Base-by-base conservation (phyloP, 1,140 invertebrate genomes). In the Drosophila fuyamai region DNA sequence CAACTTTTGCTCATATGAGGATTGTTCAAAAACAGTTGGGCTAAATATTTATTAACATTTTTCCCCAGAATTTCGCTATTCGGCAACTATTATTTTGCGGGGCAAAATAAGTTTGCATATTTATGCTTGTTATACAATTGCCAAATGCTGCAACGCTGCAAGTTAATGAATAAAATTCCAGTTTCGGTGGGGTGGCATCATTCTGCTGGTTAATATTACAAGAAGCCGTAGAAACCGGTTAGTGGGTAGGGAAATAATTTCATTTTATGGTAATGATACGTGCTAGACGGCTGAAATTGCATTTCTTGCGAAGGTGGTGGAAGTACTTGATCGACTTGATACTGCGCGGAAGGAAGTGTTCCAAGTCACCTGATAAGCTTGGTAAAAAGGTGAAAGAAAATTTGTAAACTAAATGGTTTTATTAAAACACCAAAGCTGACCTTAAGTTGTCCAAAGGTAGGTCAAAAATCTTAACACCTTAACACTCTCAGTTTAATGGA, bases 11-110 rank as follows among this genome's bases (percentile, higher is more conserved):
- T 35, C 18, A 70, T 81, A 86, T 79, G 57, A 88, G 81, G 86
- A 76, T 72, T 82, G 82, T 82, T 86, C 41, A 51, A 48, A 74
- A 78, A 57, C 59, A 74, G 70, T 85, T 84, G 66, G 43, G 48
- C 66, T 70, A 85, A 84, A 74, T 78, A 81, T 86, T 86, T 85
- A 84, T 85, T 84, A 84, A 81, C 79, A 84, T 63, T 76, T 59
- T 65, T 27, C 47, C 41, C 71, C 14, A 38, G 57, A 23, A 73
- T 48, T 55, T 43, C 18, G 8, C 41, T 36, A 36, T 27, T 48
- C 36, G 18, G 16, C 14, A 68, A 57, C 67, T 56, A 70, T 70
- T 70, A 7, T 1, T 57, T 55, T 32, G 3, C n/a, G 66, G 35
- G 53, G 61, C 65, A 71, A 53, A 66, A 38, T 66, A 68, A 68